Conservation (phyloP, 2,113 vertebrate species). For the Myotis davidii region DNA sequence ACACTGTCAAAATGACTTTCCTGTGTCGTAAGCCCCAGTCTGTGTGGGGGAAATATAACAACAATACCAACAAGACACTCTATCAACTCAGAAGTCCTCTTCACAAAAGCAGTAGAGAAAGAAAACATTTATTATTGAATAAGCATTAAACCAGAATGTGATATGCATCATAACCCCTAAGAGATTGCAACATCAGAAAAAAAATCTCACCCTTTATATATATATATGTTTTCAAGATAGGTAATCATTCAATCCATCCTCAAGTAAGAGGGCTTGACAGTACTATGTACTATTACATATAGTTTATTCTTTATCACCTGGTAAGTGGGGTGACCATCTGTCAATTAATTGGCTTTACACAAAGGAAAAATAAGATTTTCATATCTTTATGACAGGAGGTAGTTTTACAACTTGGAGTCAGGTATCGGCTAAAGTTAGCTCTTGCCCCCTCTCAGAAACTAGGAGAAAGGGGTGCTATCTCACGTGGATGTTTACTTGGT, state of each 20-base stretch:
- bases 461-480: background rate
- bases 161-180: background rate
- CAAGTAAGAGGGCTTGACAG: background rate
- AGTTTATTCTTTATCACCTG: background rate
- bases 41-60: background rate
- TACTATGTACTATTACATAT: background rate
- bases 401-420: background rate
- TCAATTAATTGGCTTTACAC: background rate
- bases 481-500: background rate
- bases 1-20: background rate
- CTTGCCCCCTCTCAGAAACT: background rate
- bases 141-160: background rate
- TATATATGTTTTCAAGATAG: background rate
- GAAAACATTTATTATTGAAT: background rate
- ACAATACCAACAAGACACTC: background rate
- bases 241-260: background rate
- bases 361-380: background rate
- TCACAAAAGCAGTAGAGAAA: background rate
- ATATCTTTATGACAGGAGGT: background rate
- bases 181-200: background rate
- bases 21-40: background rate
- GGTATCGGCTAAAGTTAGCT: background rate
- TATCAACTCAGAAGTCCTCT: background rate
- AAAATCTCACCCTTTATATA: background rate
- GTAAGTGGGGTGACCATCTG: background rate